Evolutionary conservation across 2,888 invertebrate species (phyloP), one percentile per base, ranked within the genome.

Genomic region (Eupithecia vulgata): DNA sequence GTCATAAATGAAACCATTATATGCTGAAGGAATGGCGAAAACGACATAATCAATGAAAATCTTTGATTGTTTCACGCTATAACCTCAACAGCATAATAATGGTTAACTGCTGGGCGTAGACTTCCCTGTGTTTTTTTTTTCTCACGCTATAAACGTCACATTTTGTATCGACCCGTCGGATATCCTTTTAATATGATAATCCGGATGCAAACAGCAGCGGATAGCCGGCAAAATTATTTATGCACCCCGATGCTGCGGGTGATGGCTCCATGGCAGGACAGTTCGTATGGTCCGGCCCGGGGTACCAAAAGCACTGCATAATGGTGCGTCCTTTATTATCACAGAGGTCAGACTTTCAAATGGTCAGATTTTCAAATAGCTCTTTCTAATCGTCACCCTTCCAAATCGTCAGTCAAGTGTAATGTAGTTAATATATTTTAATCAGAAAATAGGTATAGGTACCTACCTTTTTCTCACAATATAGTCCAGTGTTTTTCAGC

Each of bases 161-260:
- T 89, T 91, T 90, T 87, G 90, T 91, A 92, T 91, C 88, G 84
- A 79, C 71, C 68, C 57, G 66, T 35, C 90, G 91, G 91, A 91
- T 93, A 93, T 93, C 91, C 91, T 92, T 93, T 94, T 94, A 94
- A 94, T 94, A 94, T 94, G 94, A 94, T 94, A 94, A 94, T 94
- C 92, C 91, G 85, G 88, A 92, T 93, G 94, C 94, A 94, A 93
- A 93, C 93, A 92, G 86, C 91, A 90, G 85, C 87, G 92, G 92
- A 93, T 93, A 91, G 92, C 89, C 87, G 88, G 86, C 88, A 88
- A 91, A 92, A 93, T 94, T 93, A 94, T 93, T 93, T 93, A 94
- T 94, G 92, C 93, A 92, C 88, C 91, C 92, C 88, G 87, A 81
- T 87, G 87, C 90, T 89, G 89, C 81, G 90, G 87, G 84, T 91